phyloP scores from a whole-genome alignment of 2,888 invertebrate genomes.

The Drosophila hamatofila region DNA sequence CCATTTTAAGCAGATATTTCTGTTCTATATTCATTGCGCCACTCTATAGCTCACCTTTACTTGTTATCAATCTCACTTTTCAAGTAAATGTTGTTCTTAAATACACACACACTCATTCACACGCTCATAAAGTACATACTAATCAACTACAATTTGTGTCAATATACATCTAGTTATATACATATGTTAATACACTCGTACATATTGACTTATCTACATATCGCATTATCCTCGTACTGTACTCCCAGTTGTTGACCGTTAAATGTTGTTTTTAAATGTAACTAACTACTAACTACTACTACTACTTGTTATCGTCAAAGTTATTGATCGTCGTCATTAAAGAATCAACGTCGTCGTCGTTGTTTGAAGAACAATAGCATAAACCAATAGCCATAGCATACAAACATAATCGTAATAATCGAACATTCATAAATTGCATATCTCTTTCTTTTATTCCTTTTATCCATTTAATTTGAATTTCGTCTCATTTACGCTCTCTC shows the following conservation, averaged over 20 bases:
- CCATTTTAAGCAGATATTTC: slow-evolving; percentile 4
- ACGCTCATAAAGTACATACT: slow-evolving; percentile 20
- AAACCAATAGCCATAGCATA: slow-evolving; percentile 32
- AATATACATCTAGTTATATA: slow-evolving; percentile 23
- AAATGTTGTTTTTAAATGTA: slow-evolving; percentile 65
- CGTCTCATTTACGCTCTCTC: slow-evolving; percentile 67
- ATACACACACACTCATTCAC: slow-evolving; percentile 20
- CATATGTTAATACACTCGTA: slow-evolving; percentile 1
- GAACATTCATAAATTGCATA: slow-evolving; percentile 68
- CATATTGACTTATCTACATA: slow-evolving; percentile 11
- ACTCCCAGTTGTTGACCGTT: slow-evolving; percentile 57
- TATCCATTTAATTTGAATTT: slow-evolving; percentile 60
- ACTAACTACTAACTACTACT: slow-evolving; percentile 35
- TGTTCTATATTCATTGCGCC: slow-evolving; percentile 40
- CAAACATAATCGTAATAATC: slow-evolving; percentile 50
- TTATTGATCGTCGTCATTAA: slow-evolving; percentile 43
- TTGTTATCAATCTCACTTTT: slow-evolving; percentile 51
- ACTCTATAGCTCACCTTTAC: slow-evolving; percentile 43
- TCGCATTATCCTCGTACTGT: slow-evolving; percentile 53
- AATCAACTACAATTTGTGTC: slow-evolving; percentile 10
- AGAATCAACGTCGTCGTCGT: slow-evolving; percentile 29
- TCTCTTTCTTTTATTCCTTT: slow-evolving; percentile 71
- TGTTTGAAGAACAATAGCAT: slow-evolving; percentile 38
- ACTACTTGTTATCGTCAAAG: slow-evolving; percentile 27
- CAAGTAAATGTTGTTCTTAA: slow-evolving; percentile 60